Conservation (phyloP, 2,113 vertebrate species). For the Balaeniceps rex region DNA sequence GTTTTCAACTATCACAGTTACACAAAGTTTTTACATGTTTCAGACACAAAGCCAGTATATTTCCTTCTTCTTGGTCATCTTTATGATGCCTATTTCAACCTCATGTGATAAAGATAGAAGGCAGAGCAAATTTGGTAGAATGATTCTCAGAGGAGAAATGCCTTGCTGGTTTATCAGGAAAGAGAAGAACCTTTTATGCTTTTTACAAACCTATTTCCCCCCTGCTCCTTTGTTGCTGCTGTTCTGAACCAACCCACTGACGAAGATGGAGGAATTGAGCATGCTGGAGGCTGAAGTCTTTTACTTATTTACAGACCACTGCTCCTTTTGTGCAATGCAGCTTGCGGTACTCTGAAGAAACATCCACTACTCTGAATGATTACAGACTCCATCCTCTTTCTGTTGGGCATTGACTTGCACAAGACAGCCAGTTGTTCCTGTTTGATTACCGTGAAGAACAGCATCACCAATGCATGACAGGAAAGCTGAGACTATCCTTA, state of each 20-base stretch:
- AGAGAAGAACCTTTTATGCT: neutral
- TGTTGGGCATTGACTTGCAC: neutral
- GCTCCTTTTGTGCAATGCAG: slow-evolving; percentile 11
- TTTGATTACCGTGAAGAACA: neutral
- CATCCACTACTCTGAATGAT: neutral
- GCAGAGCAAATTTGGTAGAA: neutral
- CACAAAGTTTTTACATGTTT: neutral
- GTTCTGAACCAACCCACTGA: neutral
- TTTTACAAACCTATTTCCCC: neutral
- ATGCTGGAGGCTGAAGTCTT: neutral
- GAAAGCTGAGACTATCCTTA: neutral
- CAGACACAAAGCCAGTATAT: neutral
- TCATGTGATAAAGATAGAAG: neutral
- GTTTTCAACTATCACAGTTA: neutral
- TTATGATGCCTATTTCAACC: neutral
- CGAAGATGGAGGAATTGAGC: neutral
- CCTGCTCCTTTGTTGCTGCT: neutral
- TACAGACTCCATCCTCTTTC: neutral
- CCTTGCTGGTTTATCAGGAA: neutral
- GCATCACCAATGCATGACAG: neutral
- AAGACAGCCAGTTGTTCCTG: neutral
- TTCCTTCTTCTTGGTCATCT: neutral
- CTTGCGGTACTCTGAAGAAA: neutral
- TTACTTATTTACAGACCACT: neutral
- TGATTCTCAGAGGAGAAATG: neutral